phyloP scores from a whole-genome alignment of 2,797 vertebrate genomes.

The Sebastes diploproa region DNA sequence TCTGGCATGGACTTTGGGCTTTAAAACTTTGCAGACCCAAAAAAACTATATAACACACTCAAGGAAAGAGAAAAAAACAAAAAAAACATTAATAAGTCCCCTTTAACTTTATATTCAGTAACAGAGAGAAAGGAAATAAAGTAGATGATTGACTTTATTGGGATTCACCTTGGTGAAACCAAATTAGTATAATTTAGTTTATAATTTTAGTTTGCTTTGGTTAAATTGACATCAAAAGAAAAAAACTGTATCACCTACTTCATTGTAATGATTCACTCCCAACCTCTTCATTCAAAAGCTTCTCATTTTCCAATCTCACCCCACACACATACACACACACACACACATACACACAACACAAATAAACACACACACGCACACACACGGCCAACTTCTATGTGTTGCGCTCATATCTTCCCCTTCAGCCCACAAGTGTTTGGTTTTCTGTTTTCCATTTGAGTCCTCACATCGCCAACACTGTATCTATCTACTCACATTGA shows the following conservation, averaged over 20 bases:
- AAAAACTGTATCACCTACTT: constrained; percentile 7
- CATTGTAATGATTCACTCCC: constrained; percentile 27
- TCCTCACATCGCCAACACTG: constrained; percentile 37
- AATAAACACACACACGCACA: neutral
- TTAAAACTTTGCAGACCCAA: too few species aligned
- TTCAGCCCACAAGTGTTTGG: constrained; percentile 35
- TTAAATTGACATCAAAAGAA: constrained; percentile 19
- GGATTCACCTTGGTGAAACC: neutral
- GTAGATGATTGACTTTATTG: neutral
- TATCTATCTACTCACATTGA: constrained; percentile 44
- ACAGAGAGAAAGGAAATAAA: neutral
- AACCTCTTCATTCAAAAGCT: constrained; percentile 39
- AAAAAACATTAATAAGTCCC: too few species aligned
- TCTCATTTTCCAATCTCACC: neutral
- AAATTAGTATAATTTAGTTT: too few species aligned
- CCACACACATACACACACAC: neutral
- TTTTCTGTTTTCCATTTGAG: constrained; percentile 51
- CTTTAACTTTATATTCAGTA: neutral
- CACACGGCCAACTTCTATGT: neutral
- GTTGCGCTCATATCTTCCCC: constrained; percentile 17
- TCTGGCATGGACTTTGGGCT: too few species aligned
- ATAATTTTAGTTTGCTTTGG: neutral
- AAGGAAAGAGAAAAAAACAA: too few species aligned
- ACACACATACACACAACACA: neutral
- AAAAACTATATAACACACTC: too few species aligned